phyloP scores from a whole-genome alignment of 2,797 vertebrate genomes.

The Ctenopoma kingsleyae region DNA sequence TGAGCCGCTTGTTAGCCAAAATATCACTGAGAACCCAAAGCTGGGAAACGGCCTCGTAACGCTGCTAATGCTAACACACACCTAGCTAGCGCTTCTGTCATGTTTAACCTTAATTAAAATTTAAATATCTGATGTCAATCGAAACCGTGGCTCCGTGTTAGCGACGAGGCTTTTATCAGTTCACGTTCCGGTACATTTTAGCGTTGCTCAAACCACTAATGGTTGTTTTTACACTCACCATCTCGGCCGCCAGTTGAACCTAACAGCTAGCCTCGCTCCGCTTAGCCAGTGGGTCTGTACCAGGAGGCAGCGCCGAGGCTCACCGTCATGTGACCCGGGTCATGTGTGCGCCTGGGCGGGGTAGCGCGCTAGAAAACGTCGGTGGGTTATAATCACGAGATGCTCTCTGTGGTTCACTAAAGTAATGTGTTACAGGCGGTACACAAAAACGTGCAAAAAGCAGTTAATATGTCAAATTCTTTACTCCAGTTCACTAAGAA shows the following conservation, averaged over 20 bases:
- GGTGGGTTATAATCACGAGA: neutral
- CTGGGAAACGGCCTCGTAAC: slow-evolving; percentile 54
- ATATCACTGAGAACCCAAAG: neutral
- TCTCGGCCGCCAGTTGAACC: slow-evolving; percentile 81
- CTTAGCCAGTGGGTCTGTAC: slow-evolving; percentile 59
- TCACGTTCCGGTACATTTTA: neutral
- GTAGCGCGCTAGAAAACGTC: neutral
- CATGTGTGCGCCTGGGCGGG: slow-evolving; percentile 40
- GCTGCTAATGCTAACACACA: slow-evolving; percentile 45
- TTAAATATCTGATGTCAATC: neutral
- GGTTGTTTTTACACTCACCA: slow-evolving; percentile 76
- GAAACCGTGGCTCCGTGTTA: rapidly evolving
- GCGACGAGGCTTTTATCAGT: rapidly evolving
- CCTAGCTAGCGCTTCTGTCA: slow-evolving; percentile 55
- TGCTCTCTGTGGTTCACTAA: neutral
- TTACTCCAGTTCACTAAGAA: neutral
- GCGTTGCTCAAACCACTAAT: neutral
- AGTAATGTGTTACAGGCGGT: too few relatives aligned
- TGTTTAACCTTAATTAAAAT: neutral
- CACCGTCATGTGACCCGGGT: slow-evolving; percentile 73
- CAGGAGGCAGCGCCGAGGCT: slow-evolving; percentile 43
- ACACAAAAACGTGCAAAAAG: too few relatives aligned
- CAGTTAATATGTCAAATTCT: too few relatives aligned
- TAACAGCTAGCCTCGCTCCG: slow-evolving; percentile 76
- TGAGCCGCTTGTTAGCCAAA: neutral